Conservation (phyloP, 2,113 vertebrate species). For the Coptodon rendalli region DNA sequence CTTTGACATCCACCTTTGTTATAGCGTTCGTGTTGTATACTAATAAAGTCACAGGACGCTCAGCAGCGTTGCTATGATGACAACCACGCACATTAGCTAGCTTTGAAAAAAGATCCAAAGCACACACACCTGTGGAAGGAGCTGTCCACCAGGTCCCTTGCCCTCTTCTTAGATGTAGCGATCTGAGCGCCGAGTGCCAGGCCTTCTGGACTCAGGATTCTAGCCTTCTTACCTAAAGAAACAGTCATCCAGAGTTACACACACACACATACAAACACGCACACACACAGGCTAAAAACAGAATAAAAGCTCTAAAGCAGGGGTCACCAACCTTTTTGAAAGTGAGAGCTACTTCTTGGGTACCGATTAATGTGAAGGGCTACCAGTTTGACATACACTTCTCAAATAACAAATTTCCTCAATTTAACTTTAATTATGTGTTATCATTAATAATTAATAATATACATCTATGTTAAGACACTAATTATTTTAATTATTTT, state of each 20-base stretch:
- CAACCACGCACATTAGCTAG: neutral
- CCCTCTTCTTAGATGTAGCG: slow-evolving; percentile 82
- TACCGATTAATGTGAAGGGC: too few relatives aligned
- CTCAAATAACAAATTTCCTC: too few relatives aligned
- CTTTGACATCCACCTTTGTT: neutral
- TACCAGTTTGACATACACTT: too few relatives aligned
- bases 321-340: too few relatives aligned
- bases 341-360: too few relatives aligned
- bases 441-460: too few relatives aligned
- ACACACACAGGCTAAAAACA: neutral
- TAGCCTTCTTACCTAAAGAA: slow-evolving; percentile 77
- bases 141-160: slow-evolving; percentile 81
- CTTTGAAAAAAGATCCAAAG: neutral
- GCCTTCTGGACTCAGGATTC: slow-evolving; percentile 85
- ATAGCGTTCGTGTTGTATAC: neutral
- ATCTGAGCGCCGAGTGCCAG: slow-evolving; percentile 85
- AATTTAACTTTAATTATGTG: too few relatives aligned
- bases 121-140: slow-evolving; percentile 85
- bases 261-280: too few relatives aligned
- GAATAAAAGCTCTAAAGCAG: neutral
- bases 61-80: neutral
- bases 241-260: neutral
- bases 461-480: too few relatives aligned
- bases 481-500: too few relatives aligned
- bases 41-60: neutral